Evolutionary conservation across 2,113 vertebrate genomes (phyloP).

Genomic region (Eulemur macaco): DNA sequence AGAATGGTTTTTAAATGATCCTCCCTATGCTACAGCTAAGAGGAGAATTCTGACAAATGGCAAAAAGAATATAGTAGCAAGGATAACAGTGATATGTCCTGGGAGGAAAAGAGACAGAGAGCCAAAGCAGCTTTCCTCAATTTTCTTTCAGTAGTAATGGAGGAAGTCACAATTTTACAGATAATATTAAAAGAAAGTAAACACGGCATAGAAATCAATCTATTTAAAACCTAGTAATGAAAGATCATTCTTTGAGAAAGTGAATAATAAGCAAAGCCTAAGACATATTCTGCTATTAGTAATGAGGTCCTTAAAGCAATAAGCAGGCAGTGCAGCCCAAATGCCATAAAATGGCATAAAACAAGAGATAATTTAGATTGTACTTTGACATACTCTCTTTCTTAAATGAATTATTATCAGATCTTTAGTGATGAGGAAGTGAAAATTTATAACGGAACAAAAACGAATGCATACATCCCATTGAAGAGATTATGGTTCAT

Average conservation of each 20-base stretch:
- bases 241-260: background rate
- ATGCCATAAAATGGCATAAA: background rate
- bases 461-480: background rate
- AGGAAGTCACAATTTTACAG: background rate
- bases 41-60: conserved; percentile 44
- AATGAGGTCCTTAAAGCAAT: background rate
- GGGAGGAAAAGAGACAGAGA: background rate
- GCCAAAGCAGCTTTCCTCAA: background rate
- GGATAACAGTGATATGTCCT: background rate
- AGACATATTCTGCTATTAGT: background rate
- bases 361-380: background rate
- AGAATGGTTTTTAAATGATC: conserved; percentile 32
- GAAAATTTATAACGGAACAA: background rate
- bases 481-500: background rate
- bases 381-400: background rate
- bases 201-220: background rate
- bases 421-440: background rate
- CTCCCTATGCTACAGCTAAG: background rate
- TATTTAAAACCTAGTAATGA: conserved; percentile 17
- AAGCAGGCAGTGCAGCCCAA: background rate
- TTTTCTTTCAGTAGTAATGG: conserved; percentile 24
- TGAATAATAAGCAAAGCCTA: background rate
- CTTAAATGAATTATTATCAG: background rate
- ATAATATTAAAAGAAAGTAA: conserved; percentile 51
- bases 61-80: background rate